Base-by-base conservation (phyloP, 2,888 invertebrate species). In the Scaptodrosophila latifasciaeformis region DNA sequence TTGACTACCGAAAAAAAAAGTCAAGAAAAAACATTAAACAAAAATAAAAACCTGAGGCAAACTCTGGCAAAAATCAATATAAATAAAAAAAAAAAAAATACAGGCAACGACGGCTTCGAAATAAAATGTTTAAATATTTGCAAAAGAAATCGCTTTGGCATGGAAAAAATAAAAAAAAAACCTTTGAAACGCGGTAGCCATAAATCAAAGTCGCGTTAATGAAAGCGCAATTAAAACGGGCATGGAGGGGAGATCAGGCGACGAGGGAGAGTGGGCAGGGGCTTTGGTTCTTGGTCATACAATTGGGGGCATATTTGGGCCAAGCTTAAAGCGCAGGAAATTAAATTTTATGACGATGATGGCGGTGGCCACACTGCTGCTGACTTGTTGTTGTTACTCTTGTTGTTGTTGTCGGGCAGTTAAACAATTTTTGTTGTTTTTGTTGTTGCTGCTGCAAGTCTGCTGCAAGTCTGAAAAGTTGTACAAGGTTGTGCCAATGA, bases 201-300 rank as follows among this genome's bases (percentile, higher is more conserved):
- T 82, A 82, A 82, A 78, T 82, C 81, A 77, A 80, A 74, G 76
- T 63, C 65, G 80, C 77, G 75, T 82, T 79, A 82, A 81, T 82
- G 82, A 82, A 82, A 77, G 71, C 82, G 77, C 77, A 81, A 76
- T 76, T 76, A 75, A 81, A 76, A 70, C 63, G 70, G 70, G 56
- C 70, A 48, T 9, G 15, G 61, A 34, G 18, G 40, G 35, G 46
- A 15, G 17, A 31, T 17, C 9, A 15, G 19, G 42, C 13, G 21
- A 2, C n/a, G 15, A 15, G 30, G 24, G 15, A 7, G 21, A 4
- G 12, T 29, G 37, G 13, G 39, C 45, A 49, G 17, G 10, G 17
- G 17, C 37, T 13, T 13, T 37, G 37, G 37, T 17, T 10, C 31
- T 49, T 42, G 53, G n/a, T n/a, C n/a, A n/a, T n/a, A n/a, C 48